phyloP scores from a whole-genome alignment of 2,888 invertebrate genomes.

The Hirtodrosophila histrioides region DNA sequence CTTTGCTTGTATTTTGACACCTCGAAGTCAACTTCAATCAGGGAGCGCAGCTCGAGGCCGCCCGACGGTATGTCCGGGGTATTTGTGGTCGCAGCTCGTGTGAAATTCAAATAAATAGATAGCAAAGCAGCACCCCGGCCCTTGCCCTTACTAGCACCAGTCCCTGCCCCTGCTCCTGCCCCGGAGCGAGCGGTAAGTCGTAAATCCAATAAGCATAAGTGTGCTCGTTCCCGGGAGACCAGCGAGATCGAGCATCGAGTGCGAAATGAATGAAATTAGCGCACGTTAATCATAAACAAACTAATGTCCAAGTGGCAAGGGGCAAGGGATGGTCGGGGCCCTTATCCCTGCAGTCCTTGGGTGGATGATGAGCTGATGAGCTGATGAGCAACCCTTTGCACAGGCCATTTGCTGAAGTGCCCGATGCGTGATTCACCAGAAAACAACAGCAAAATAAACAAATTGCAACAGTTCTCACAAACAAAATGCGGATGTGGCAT shows the following conservation, averaged over 20 bases:
- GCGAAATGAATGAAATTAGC: constrained; percentile 78
- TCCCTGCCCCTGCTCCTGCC: background rate
- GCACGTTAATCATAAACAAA: constrained; percentile 80
- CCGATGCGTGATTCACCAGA: constrained; percentile 16
- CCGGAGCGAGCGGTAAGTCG: constrained; percentile 14
- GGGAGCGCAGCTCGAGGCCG: constrained; percentile 20
- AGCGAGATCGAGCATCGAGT: constrained; percentile 35
- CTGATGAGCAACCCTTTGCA: constrained; percentile 59
- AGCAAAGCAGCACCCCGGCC: constrained; percentile 12
- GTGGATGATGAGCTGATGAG: constrained; percentile 5
- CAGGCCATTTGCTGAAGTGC: constrained; percentile 20
- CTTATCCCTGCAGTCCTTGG: constrained; percentile 1
- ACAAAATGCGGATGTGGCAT: background rate
- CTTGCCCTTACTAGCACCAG: background rate
- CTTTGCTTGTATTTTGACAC: constrained; percentile 68
- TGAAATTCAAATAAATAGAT: constrained; percentile 58
- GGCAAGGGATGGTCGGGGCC: background rate
- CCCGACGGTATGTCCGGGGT: constrained; percentile 22
- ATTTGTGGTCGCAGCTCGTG: constrained; percentile 60
- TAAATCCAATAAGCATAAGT: constrained; percentile 76
- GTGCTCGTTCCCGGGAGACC: constrained; percentile 63
- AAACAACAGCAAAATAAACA: constrained; percentile 39
- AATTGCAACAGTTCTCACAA: constrained; percentile 77
- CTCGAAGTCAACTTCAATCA: constrained; percentile 69
- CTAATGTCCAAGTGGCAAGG: constrained; percentile 32